phyloP scores from a whole-genome alignment of 2,888 invertebrate genomes.

The Mellilla xanthometata region DNA sequence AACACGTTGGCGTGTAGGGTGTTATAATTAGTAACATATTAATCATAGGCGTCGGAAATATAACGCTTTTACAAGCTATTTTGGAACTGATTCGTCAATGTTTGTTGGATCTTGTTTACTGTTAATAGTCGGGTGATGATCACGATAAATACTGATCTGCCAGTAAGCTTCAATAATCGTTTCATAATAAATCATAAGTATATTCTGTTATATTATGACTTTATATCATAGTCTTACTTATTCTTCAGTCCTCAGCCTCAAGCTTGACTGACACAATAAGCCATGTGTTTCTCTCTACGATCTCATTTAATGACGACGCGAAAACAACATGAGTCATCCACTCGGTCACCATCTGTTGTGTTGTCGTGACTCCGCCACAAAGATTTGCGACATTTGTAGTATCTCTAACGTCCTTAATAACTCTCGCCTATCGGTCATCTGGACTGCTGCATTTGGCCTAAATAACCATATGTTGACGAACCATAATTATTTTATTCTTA shows the following conservation, averaged over 20 bases:
- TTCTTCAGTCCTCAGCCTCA: constrained; percentile 15
- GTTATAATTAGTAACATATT: constrained; percentile 29
- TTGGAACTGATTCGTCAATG: constrained; percentile 21
- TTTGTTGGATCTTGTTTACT: constrained; percentile 21
- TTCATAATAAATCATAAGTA: too few relatives aligned
- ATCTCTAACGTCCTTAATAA: constrained; percentile 24
- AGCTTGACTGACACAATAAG: constrained; percentile 32
- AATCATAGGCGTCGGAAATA: constrained; percentile 28
- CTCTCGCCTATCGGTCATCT: constrained; percentile 14
- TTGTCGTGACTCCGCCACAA: constrained; percentile 44
- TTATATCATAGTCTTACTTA: constrained; percentile 10
- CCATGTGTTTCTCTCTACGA: constrained; percentile 17
- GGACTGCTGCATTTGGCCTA: constrained; percentile 11
- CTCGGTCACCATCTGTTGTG: constrained; percentile 60
- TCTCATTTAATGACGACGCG: constrained; percentile 30
- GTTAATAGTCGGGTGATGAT: constrained; percentile 21
- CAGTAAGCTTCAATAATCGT: too few relatives aligned
- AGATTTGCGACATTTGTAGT: constrained; percentile 32
- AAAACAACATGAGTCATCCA: constrained; percentile 54
- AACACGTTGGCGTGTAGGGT: constrained; percentile 20
- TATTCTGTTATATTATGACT: too few relatives aligned
- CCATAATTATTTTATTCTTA: too few relatives aligned
- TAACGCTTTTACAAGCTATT: constrained; percentile 21
- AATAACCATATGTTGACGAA: constrained; percentile 17
- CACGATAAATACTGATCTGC: too few relatives aligned